Conservation (phyloP, 2,113 vertebrate genomes). For the Brachirus orientalis region DNA sequence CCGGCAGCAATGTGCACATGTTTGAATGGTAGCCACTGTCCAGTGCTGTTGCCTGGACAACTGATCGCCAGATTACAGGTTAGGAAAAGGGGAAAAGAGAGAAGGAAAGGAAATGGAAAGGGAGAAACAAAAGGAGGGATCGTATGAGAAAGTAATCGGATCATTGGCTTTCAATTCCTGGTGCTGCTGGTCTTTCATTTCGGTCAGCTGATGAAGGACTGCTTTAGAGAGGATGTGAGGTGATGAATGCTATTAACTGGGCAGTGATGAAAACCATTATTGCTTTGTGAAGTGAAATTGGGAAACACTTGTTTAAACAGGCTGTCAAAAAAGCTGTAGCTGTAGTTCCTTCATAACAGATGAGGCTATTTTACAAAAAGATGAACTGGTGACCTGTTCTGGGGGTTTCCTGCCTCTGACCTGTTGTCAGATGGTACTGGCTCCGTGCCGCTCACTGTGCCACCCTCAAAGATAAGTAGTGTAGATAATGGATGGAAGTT, state of each 20-base stretch:
- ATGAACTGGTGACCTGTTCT: too few relatives aligned
- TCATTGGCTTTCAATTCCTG: slow-evolving; percentile 32
- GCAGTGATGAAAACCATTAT: slow-evolving; percentile 25
- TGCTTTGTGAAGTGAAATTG: slow-evolving; percentile 11
- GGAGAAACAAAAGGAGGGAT: not conserved
- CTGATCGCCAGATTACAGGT: slow-evolving; percentile 68
- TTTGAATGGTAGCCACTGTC: slow-evolving; percentile 34
- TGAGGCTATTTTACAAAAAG: too few relatives aligned
- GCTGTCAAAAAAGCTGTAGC: too few relatives aligned
- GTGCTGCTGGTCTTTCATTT: slow-evolving; percentile 42
- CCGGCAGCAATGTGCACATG: slow-evolving; percentile 45
- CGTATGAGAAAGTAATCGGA: slow-evolving; percentile 25
- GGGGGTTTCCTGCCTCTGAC: too few relatives aligned
- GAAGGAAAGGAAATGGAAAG: not conserved
- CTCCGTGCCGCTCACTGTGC: too few relatives aligned
- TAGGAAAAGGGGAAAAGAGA: slow-evolving; percentile 16
- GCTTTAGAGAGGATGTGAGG: slow-evolving; percentile 10
- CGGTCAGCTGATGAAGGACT: slow-evolving; percentile 27
- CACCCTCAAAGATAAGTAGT: too few relatives aligned
- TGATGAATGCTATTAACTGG: slow-evolving; percentile 33
- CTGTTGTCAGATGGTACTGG: too few relatives aligned
- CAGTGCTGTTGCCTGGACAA: slow-evolving; percentile 69
- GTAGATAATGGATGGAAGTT: too few relatives aligned
- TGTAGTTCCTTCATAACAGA: too few relatives aligned
- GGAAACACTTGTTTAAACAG: slow-evolving; percentile 1